A percentile compares a stretch with the other conserved stretches of the same genome.
Evolutionary conservation across 2,113 vertebrate genomes (phyloP).

Genomic region (zebrafish (Danio rerio)): GRCz12tu NC_133176.1:52164001-52164500

Average conservation of each 20-base stretch:
- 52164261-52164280: constrained; percentile 31
- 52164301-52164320: constrained; percentile 16
- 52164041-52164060: constrained; percentile 42
- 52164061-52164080: constrained; percentile 52
- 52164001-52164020: constrained; percentile 51
- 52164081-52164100: constrained; percentile 31
- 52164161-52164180: constrained; percentile 13
- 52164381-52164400: too few species aligned
- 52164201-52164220: constrained; percentile 25
- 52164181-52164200: constrained; percentile 7
- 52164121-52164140: neutral
- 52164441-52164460: too few species aligned
- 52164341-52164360: neutral
- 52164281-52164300: neutral
- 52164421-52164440: too few species aligned
- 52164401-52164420: too few species aligned
- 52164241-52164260: constrained; percentile 29
- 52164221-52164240: neutral
- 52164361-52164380: neutral
- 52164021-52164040: constrained; percentile 52
- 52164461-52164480: too few species aligned
- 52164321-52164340: neutral
- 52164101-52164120: neutral
- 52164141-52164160: neutral
- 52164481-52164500: too few species aligned